Conservation (phyloP, 35 echinoderm and acorn worm genomes). For the Heliocidaris erythrogramma region DNA sequence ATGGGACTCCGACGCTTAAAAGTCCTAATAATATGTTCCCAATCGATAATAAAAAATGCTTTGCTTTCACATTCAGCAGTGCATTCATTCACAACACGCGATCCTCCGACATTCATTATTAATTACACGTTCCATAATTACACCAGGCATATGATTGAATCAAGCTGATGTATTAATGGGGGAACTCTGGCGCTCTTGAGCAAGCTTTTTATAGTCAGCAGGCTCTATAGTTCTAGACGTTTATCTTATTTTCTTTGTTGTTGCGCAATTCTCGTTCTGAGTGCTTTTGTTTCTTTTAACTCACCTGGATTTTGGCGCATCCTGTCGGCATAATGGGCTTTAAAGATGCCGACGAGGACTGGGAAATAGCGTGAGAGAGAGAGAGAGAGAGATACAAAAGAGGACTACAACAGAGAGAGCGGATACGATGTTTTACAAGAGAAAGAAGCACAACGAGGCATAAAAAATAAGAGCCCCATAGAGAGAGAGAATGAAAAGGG, state of each 20-base stretch:
- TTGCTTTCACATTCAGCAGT: not conserved
- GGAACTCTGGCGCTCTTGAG: not conserved
- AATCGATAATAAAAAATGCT: not conserved
- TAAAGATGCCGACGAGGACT: not conserved
- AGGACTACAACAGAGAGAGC: not conserved
- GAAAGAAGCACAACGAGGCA: too few relatives aligned
- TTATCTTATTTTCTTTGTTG: not conserved
- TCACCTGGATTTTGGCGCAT: not conserved
- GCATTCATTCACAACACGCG: not conserved
- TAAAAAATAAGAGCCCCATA: not conserved
- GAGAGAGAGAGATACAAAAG: not conserved
- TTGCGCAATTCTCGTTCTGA: slow-evolving; percentile 1
- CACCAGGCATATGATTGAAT: not conserved
- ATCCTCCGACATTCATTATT: not conserved
- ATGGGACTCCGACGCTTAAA: not conserved
- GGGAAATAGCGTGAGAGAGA: not conserved
- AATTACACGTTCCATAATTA: not conserved
- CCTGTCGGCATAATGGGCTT: not conserved
- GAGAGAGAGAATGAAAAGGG: not conserved
- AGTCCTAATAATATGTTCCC: not conserved
- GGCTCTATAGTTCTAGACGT: not conserved
- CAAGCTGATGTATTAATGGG: not conserved
- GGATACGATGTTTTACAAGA: not conserved
- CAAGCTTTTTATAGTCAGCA: not conserved
- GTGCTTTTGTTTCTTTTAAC: not conserved